Base-by-base conservation (phyloP, 2,113 vertebrate species). In the Bothrops jararaca region DNA sequence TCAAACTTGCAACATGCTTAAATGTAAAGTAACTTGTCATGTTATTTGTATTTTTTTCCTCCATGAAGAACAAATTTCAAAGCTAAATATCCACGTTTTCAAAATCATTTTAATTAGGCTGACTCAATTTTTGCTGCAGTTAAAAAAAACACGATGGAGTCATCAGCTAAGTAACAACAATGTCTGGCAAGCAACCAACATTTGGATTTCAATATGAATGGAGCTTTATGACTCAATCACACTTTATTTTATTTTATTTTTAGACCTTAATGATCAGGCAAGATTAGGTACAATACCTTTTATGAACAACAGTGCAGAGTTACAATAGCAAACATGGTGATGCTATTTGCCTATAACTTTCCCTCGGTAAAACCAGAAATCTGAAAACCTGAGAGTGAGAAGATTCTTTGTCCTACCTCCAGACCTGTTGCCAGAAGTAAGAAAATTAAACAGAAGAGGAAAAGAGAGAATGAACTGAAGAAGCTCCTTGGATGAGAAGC, bases 161-260 rank as follows among this genome's bases (percentile, higher is more conserved):
- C 64, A 92, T 57, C 29, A 85, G 54, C 29, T 57, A 26, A 89
- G 69, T 50, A 85, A 88, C 39, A 92, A 8, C 26, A 29, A 20
- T 85, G 26, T 5, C 42, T 92, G 92, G 88, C 87, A 48, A 58
- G 52, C 64, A 69, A 85, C 88, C 92, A 89, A 89, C 39, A 89
- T 89, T 48, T 74, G 42, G 53, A 57, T 85, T 92, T 89, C 80
- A 89, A 92, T 89, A 92, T 92, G 69, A 89, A 92, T 89, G 64
- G 39, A 54, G 34, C n/a, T 89, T 92, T 58, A 50, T 57, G 52
- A 92, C 7, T 85, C 88, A 89, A 89, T 29, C 29, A 85, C 20
- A 13, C 29, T 89, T 92, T 89, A 69, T 22, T 87, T 85, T 89
- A 48, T 56, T 91, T 89, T 89, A 58, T 85, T 92, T 89, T 92